phyloP scores from a whole-genome alignment of 2,888 invertebrate genomes.

The Apotomis betuletana region DNA sequence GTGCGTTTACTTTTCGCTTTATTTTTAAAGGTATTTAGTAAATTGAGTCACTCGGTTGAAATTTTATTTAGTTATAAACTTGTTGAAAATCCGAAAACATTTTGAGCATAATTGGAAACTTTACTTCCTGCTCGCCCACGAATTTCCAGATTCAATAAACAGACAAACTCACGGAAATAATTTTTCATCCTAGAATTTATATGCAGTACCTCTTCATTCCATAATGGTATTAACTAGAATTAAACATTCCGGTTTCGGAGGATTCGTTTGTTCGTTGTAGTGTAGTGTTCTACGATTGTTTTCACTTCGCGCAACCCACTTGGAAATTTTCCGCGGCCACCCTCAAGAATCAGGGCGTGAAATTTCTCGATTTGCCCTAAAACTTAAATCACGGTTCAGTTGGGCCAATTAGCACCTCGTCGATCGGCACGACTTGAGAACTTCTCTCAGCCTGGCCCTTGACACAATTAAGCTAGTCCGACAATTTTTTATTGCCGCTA shows the following conservation, averaged over 20 bases:
- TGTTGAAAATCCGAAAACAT: too few species aligned
- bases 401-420: slow-evolving; percentile 50
- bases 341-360: slow-evolving; percentile 30
- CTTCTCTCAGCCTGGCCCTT: slow-evolving; percentile 12
- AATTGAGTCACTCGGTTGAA: too few species aligned
- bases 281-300: background rate
- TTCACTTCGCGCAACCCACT: slow-evolving; percentile 8
- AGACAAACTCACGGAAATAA: too few species aligned
- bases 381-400: slow-evolving; percentile 42
- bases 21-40: too few species aligned
- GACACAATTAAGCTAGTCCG: slow-evolving; percentile 19
- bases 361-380: slow-evolving; percentile 30
- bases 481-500: background rate
- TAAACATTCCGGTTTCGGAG: background rate
- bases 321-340: slow-evolving; percentile 9
- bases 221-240: too few species aligned
- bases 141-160: too few species aligned
- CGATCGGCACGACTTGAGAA: slow-evolving; percentile 44
- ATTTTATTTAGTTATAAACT: too few species aligned
- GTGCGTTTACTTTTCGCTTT: too few species aligned
- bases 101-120: too few species aligned
- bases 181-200: too few species aligned
- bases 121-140: too few species aligned
- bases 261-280: background rate
- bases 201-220: too few species aligned